phyloP scores from a whole-genome alignment of 2,113 vertebrate species.

The Hippotragus niger region DNA sequence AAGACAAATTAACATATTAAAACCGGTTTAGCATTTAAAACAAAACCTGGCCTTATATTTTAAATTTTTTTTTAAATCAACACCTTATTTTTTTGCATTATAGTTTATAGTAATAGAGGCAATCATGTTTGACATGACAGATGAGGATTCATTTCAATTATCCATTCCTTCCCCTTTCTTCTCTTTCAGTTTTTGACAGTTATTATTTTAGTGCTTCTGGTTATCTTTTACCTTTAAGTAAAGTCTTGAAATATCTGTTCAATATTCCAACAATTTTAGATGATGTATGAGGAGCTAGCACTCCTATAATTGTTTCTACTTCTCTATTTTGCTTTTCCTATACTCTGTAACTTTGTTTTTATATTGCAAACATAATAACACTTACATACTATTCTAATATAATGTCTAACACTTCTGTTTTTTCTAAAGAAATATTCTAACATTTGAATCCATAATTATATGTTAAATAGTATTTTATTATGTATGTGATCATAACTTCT shows the following conservation, averaged over 20 bases:
- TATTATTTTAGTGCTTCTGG: not conserved
- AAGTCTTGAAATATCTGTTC: not conserved
- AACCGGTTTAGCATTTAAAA: not conserved
- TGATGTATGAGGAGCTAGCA: not conserved
- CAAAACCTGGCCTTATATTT: not conserved
- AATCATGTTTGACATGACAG: not conserved
- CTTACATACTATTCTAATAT: not conserved
- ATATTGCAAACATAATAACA: not conserved
- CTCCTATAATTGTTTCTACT: not conserved
- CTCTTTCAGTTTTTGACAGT: not conserved
- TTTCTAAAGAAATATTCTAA: not conserved
- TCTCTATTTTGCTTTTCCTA: not conserved
- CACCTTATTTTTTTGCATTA: not conserved
- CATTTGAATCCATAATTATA: not conserved
- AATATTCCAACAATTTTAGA: not conserved
- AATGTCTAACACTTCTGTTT: not conserved
- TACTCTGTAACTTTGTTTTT: not conserved
- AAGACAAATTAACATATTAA: slow-evolving; percentile 20
- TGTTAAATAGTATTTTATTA: not conserved
- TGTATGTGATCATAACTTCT: not conserved
- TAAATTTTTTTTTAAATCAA: not conserved
- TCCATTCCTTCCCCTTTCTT: not conserved
- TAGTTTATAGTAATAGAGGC: not conserved
- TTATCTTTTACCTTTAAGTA: not conserved
- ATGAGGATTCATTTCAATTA: not conserved